These are phyloP conservation scores for Leptopterna dolabrata DNA, from an alignment of 2,888 invertebrate species.

Conservation along the genomic window DNA sequence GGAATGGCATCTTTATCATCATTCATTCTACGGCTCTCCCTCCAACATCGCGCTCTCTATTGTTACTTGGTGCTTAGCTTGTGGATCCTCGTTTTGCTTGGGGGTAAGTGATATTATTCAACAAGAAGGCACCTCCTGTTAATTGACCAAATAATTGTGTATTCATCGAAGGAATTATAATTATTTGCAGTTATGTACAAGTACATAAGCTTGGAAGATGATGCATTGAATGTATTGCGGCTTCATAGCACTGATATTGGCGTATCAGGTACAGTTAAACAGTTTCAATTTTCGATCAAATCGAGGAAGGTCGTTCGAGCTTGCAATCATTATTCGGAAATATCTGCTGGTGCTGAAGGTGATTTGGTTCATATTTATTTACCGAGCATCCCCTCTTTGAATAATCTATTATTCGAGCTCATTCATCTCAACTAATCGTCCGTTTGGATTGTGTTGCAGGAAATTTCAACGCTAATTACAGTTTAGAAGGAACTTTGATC, in stretches of 20 bases:
- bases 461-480: constrained; percentile 72
- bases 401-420: too few relatives aligned
- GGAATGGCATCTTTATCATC: constrained; percentile 47
- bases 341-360: constrained; percentile 81
- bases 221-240: constrained; percentile 66
- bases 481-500: constrained; percentile 78
- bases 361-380: background rate
- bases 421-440: too few relatives aligned
- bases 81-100: constrained; percentile 84
- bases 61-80: constrained; percentile 84
- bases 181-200: constrained; percentile 78
- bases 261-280: constrained; percentile 67
- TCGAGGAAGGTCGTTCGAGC: constrained; percentile 75
- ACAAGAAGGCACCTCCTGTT: too few relatives aligned
- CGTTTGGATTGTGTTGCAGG: constrained; percentile 65
- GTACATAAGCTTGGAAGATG: constrained; percentile 75
- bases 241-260: constrained; percentile 68
- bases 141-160: too few relatives aligned
- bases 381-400: background rate
- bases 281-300: constrained; percentile 66
- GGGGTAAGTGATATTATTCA: constrained; percentile 70
- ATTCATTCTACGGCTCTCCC: constrained; percentile 71
- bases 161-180: too few relatives aligned
- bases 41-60: constrained; percentile 82
- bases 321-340: constrained; percentile 80